phyloP scores from a whole-genome alignment of 2,797 vertebrate species.

The Sebastes hubbsi region DNA sequence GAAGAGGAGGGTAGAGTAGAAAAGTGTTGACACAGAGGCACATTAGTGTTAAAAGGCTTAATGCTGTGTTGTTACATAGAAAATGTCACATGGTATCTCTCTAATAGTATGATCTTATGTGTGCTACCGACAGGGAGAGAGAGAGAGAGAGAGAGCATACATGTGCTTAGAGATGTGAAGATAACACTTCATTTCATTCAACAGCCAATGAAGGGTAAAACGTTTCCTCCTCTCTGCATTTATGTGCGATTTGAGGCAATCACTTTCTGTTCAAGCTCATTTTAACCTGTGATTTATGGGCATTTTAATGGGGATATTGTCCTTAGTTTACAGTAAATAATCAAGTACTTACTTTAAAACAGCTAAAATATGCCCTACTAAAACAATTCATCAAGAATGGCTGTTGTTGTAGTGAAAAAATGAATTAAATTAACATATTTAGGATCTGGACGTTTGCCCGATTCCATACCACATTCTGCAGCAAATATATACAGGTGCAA shows the following conservation, averaged over 20 bases:
- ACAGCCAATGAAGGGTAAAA: neutral
- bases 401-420: neutral
- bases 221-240: neutral
- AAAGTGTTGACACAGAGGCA: conserved; percentile 3
- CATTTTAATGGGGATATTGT: neutral
- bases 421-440: too few relatives aligned
- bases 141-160: neutral
- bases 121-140: neutral
- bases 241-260: conserved; percentile 1
- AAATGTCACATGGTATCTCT: neutral
- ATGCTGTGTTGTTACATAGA: neutral
- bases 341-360: neutral
- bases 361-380: neutral
- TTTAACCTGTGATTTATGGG: neutral
- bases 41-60: conserved; percentile 13
- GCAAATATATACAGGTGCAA: conserved; percentile 2
- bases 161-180: neutral
- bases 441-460: conserved; percentile 14
- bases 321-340: neutral
- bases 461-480: conserved; percentile 30
- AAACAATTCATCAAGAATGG: neutral
- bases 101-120: neutral
- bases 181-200: conserved; percentile 5
- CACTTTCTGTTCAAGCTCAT: neutral
- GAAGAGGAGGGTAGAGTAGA: neutral